Conservation (phyloP, 1,140 invertebrate genomes). For the Kradibia gibbosae region DNA sequence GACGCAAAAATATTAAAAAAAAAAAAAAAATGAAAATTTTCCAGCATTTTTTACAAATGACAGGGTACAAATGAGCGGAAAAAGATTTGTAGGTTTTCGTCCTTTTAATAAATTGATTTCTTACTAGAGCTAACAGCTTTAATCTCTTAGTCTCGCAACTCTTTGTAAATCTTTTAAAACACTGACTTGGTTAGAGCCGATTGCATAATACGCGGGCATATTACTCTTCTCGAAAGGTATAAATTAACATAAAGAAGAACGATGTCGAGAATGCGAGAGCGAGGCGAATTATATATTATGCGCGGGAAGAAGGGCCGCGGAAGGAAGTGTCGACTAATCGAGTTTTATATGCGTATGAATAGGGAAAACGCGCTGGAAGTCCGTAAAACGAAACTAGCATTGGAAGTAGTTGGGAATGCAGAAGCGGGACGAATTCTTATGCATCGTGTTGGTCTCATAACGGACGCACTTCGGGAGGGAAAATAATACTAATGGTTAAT, state of each 20-base stretch:
- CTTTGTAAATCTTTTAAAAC: too few species aligned
- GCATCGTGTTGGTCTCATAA: background rate
- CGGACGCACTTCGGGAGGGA: background rate
- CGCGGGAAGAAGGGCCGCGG: background rate
- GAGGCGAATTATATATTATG: background rate
- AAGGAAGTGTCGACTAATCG: background rate
- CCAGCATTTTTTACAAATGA: too few species aligned
- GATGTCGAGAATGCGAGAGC: background rate
- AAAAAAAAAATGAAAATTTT: too few species aligned
- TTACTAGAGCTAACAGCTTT: too few species aligned
- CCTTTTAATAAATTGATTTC: too few species aligned
- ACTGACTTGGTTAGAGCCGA: background rate
- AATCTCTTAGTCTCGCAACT: too few species aligned
- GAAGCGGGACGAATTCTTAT: background rate
- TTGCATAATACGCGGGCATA: slow-evolving; percentile 9
- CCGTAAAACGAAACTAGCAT: background rate
- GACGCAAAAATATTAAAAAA: too few species aligned
- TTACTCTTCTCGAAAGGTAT: background rate
- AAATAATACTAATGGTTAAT: too few species aligned
- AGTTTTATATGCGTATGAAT: slow-evolving; percentile 6
- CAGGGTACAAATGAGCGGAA: too few species aligned
- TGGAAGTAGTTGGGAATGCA: background rate
- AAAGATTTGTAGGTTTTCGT: too few species aligned
- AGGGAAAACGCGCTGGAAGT: background rate
- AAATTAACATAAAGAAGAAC: background rate